Base-by-base conservation (phyloP, 2,113 vertebrate genomes). In the Salminus brasiliensis region DNA sequence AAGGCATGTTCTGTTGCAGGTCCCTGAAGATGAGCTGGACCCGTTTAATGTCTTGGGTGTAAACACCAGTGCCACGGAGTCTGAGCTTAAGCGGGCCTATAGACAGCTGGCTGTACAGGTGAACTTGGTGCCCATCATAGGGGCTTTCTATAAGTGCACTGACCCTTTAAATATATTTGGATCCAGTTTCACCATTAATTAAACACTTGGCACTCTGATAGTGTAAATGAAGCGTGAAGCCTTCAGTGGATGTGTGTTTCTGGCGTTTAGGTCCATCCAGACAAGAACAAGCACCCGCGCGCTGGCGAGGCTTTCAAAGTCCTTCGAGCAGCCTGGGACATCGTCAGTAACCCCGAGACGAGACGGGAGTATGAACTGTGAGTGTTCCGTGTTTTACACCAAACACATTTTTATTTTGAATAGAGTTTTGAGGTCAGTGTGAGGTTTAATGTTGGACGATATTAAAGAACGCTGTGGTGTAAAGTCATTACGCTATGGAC, bases 271-370 rank as follows among this genome's bases (percentile, higher is more conserved):
- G 96, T 99, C 72, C 97, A 99, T 88, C 97, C 97, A 27, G 97
- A 98, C 84, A 99, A 99, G 90, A 98, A 97, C 86, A 93, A 95
- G 86, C 96, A 99, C 85, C 97, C 97, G 0, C 90, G 92, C 29
- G 96, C 97, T 3, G 97, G 96, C 81, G 97, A 95, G 82, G 97
- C 97, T 0, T 98, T 99, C 90, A 98, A 97, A 88, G 95, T 98
- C 79, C 91, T 99, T 82, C 89, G 94, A 70, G 95, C 97, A 1
- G 97, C 97, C n/a, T 98, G 97, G 96, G 97, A 98, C 88, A 93
- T 96, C 21, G 96, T 98, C 86, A 97, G 96, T 91, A 97, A 95
- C 85, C 96, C 96, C 11, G 96, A 98, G 84, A 93, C 90, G 80
- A 91, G 95, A 60, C 92, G 93, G 74, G 96, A 97, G 81, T 97